phyloP scores from a whole-genome alignment of 2,113 vertebrate species.

The Genyomyrus donnyi region DNA sequence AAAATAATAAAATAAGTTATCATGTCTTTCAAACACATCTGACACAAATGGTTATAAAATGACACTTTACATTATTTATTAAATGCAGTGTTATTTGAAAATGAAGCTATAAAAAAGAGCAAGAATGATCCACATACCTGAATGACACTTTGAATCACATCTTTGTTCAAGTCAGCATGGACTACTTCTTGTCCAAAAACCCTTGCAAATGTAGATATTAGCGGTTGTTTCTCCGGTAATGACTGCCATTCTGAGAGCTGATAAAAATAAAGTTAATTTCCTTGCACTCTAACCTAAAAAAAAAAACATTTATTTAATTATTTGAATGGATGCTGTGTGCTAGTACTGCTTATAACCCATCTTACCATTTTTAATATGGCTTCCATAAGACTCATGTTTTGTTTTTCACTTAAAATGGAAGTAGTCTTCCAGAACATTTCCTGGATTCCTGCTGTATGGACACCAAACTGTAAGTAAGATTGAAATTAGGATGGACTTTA shows the following conservation, averaged over 20 bases:
- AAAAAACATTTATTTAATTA: not conserved
- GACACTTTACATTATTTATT: not conserved
- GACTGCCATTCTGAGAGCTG: conserved; percentile 54
- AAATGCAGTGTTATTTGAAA: not conserved
- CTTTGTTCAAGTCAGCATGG: conserved; percentile 48
- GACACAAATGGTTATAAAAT: not conserved
- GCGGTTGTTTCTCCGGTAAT: conserved; percentile 41
- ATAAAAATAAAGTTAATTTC: conserved; percentile 14
- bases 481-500: not conserved
- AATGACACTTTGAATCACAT: conserved; percentile 37
- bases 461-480: conserved; percentile 47
- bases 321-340: not conserved
- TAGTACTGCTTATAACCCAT: not conserved
- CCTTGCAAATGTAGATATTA: conserved; percentile 44
- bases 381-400: conserved; percentile 41
- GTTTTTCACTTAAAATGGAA: conserved; percentile 39
- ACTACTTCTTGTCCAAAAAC: conserved; percentile 58
- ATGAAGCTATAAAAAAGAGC: not conserved
- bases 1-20: not conserved
- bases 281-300: not conserved
- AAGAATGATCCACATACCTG: conserved; percentile 37
- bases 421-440: conserved; percentile 40
- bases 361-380: conserved; percentile 50
- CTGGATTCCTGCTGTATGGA: conserved; percentile 48
- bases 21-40: not conserved